These are phyloP conservation scores for Leucoma salicis DNA, from an alignment of 2,888 invertebrate species.

Conservation along the genomic window DNA sequence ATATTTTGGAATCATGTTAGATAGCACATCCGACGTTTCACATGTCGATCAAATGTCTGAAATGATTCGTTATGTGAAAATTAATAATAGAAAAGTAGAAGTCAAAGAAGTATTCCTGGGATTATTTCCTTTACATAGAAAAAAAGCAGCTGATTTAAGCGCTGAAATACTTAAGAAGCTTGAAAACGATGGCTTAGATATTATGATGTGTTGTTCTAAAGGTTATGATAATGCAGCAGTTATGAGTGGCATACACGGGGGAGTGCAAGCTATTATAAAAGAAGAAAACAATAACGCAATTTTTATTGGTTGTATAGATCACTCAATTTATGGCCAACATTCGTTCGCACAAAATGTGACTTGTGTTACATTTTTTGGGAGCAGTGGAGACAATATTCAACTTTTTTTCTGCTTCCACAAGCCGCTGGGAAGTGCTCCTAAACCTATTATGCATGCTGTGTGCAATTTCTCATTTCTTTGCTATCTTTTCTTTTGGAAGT, in stretches of 20 bases:
- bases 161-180: conserved; percentile 7
- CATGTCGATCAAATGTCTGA: conserved; percentile 13
- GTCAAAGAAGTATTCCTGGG: conserved; percentile 12
- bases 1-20: conserved; percentile 7
- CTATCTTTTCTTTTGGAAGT: too few species aligned
- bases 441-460: too few species aligned
- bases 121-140: conserved; percentile 6
- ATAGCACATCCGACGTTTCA: conserved; percentile 8
- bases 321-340: conserved; percentile 8
- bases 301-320: conserved; percentile 11
- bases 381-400: too few species aligned
- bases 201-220: conserved; percentile 12
- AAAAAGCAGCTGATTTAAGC: conserved; percentile 7
- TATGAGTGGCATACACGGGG: conserved; percentile 3
- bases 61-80: conserved; percentile 10
- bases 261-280: conserved; percentile 13
- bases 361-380: neutral
- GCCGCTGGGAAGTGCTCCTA: neutral
- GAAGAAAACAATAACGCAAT: conserved; percentile 12
- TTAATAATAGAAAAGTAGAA: conserved; percentile 9
- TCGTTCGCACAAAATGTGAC: conserved; percentile 2
- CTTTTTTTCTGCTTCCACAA: neutral
- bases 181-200: conserved; percentile 4
- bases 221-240: conserved; percentile 10
- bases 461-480: too few species aligned